Conservation (phyloP, 2,797 vertebrate species). For the Brachyalestes nurse region DNA sequence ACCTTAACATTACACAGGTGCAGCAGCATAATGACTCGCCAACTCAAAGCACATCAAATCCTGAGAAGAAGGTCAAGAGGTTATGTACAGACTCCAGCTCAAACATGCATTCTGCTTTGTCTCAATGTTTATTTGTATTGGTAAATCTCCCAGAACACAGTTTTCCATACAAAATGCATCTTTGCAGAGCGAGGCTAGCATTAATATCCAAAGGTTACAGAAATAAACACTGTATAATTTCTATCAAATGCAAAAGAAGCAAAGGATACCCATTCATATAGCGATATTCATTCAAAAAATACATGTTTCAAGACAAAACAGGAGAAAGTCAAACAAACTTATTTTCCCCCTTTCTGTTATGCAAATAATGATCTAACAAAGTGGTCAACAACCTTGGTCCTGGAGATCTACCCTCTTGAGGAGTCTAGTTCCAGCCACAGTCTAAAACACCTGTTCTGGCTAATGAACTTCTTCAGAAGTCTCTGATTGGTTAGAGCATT, state of each 20-base stretch:
- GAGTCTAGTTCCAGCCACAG: no score
- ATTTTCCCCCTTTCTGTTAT: no score
- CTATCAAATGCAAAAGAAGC: background rate
- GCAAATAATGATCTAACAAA: no score
- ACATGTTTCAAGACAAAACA: no score
- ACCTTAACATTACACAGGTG: slow-evolving; percentile 99
- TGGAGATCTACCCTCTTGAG: no score
- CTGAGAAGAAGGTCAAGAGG: slow-evolving; percentile 92
- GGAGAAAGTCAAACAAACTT: no score
- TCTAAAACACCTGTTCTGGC: no score
- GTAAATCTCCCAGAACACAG: background rate
- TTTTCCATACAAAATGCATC: background rate
- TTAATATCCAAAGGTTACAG: background rate
- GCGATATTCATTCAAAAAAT: no score
- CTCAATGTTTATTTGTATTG: background rate
- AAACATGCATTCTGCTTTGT: background rate
- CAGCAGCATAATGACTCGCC: slow-evolving; percentile 98
- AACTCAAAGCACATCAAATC: slow-evolving; percentile 95
- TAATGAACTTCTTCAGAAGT: no score
- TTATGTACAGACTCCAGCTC: slow-evolving; percentile 69
- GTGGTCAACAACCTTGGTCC: no score
- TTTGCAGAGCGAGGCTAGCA: background rate
- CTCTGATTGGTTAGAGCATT: no score
- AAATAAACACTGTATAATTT: background rate
- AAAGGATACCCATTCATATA: background rate